Evolutionary conservation across 2,797 vertebrate species (phyloP), one percentile per base, ranked within the genome.

Genomic region (Oreochromis mossambicus): DNA sequence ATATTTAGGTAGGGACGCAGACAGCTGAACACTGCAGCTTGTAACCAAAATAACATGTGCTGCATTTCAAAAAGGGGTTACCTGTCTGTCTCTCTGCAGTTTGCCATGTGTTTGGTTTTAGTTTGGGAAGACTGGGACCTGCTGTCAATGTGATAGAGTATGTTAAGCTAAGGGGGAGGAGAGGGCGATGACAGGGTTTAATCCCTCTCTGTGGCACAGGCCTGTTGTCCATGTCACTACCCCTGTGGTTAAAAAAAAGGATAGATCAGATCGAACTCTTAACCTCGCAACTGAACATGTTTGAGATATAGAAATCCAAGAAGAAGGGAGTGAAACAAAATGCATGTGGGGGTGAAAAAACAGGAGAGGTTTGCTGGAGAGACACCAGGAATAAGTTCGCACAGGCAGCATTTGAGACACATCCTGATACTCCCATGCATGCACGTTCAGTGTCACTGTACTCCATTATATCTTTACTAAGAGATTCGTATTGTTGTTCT

Each of bases 81-180:
- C 86, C 87, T 84, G 88, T 77, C 84, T 79, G 66, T 89, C 84
- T 88, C 51, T 89, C 87, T 54, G 76, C 87, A 70, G 81, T 83
- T 83, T 78, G 82, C 50, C 82, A 80, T 93, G 87, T 87, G 92
- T 94, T 92, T 89, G 90, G 81, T 78, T 91, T 83, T 73, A 80
- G 80, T 51, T 78, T 58, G 77, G 79, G 80, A 86, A 73, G 58
- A 76, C 77, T 61, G 88, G 84, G 92, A 92, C 80, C 81, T 85
- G 91, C 91, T 92, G 91, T 90, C 90, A 36, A 58, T 8, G 80
- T 92, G 94, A 95, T 93, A 63, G 87, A 90, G 89, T 86, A 84
- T 77, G 78, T 51, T 55, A 80, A 83, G 54, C 82, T 91, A 78
- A 51, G 41, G 75, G 84, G 79, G 85, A 93, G 81, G 80, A 84